Base-by-base conservation (phyloP, 2,113 vertebrate species). In the Montifringilla adamsi region DNA sequence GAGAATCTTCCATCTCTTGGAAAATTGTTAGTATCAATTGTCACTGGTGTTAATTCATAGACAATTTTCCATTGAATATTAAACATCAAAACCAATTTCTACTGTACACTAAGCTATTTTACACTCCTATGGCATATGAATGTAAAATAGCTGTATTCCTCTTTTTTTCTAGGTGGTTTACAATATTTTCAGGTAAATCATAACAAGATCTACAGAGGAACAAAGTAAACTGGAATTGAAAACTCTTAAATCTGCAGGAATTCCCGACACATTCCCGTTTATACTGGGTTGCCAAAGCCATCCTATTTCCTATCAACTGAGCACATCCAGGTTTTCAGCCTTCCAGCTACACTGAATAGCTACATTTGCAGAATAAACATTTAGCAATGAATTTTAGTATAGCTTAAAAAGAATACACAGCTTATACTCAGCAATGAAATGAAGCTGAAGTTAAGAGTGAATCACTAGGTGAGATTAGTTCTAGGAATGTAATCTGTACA, bases 391-490 rank as follows among this genome's bases (percentile, higher is more conserved):
- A 53, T 94, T 91, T 92, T 94, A 90, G 56, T 80, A 86, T 4
- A 79, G 90, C 84, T 50, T 55, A 94, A 96, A 85, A 70, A 56
- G 63, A 90, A 83, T 23, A 62, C 26, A 84, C 44, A 93, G 59
- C 70, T 94, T 68, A 41, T 82, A 91, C 43, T 88, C 44, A 84
- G 89, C 79, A 91, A 94, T 94, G 88, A 82, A 70, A 94, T 70
- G 87, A 93, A 90, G 77, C 90, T 55, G 68, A 93, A 68, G 47
- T 73, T 83, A 91, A 95, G 50, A 63, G 60, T 62, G 93, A 85
- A 75, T 66, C 62, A 85, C 21, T n/a, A 80, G 3, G 49, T 72
- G 53, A 59, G 75, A 83, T 89, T 91, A 97, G 84, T 96, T 94
- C 72, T 78, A n/a, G 84, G 89, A 55, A 90, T 66, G 72, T 90